Conservation (phyloP, 2,888 invertebrate species). For the Anorthoa munda region DNA sequence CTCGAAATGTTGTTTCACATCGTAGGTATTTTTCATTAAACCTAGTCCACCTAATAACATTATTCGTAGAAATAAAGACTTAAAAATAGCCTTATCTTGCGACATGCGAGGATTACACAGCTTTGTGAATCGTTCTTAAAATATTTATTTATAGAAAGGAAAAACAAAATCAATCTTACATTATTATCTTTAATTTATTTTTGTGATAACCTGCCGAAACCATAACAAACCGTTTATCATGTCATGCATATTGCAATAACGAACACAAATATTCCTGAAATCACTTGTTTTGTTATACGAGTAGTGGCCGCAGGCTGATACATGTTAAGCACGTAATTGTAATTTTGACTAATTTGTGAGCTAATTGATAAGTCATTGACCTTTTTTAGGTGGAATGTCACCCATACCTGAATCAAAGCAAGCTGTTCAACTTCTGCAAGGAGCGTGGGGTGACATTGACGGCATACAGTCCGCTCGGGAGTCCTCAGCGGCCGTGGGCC, state of each 20-base stretch:
- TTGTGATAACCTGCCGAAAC: not conserved
- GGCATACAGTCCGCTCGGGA: slow-evolving; percentile 94
- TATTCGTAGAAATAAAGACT: not conserved
- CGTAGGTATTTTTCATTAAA: not conserved
- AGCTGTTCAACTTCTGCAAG: slow-evolving; percentile 92
- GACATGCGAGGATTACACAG: not conserved
- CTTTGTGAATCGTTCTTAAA: too few relatives aligned
- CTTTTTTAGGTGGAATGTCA: slow-evolving; percentile 91
- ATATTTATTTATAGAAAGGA: not conserved
- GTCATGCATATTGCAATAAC: not conserved
- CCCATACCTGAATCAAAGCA: slow-evolving; percentile 91
- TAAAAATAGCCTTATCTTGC: not conserved
- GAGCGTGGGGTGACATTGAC: slow-evolving; percentile 91
- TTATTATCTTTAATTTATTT: not conserved
- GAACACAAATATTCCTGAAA: slow-evolving; percentile 10
- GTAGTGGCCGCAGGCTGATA: not conserved
- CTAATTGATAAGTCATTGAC: not conserved
- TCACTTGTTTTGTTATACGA: slow-evolving; percentile 5
- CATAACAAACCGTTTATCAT: not conserved
- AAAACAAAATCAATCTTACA: not conserved
- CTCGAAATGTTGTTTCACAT: slow-evolving; percentile 14
- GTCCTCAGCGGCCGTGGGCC: slow-evolving; percentile 92
- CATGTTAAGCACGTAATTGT: not conserved
- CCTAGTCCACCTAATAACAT: not conserved
- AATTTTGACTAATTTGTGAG: not conserved